These are phyloP conservation scores for Varanus salvator DNA, from an alignment of 2,113 vertebrate genomes.

Conservation along the genomic window DNA sequence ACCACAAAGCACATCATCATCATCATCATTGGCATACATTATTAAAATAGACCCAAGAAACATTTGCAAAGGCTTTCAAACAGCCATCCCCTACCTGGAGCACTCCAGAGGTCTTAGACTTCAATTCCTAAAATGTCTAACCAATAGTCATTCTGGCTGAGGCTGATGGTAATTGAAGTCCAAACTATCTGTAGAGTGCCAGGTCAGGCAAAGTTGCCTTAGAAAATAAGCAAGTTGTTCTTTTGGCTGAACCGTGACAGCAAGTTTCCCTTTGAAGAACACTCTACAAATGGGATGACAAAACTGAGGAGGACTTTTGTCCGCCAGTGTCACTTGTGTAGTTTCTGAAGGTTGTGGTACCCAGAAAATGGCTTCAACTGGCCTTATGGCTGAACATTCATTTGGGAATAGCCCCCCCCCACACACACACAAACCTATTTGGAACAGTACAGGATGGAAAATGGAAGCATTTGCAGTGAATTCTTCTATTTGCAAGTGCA, in stretches of 20 bases:
- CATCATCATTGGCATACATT: too few species aligned
- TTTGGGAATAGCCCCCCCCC: not conserved
- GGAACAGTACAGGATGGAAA: not conserved
- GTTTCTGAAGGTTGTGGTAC: not conserved
- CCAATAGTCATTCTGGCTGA: too few species aligned
- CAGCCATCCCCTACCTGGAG: too few species aligned
- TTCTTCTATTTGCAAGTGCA: not conserved
- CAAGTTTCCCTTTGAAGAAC: not conserved
- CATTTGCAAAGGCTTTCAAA: not conserved
- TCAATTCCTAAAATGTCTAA: too few species aligned
- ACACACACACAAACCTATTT: not conserved
- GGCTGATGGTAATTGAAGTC: too few species aligned
- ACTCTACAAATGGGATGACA: not conserved
- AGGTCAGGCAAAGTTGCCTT: too few species aligned
- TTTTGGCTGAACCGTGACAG: not conserved
- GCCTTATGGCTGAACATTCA: not conserved
- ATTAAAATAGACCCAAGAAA: not conserved
- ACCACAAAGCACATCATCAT: not conserved
- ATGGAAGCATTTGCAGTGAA: not conserved
- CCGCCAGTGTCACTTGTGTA: not conserved
- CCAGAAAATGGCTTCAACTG: not conserved
- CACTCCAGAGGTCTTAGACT: too few species aligned
- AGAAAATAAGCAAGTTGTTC: not conserved
- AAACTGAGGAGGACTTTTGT: not conserved
- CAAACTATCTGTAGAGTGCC: too few species aligned